Base-by-base conservation (phyloP, 2,113 vertebrate species). In the Craseonycteris thonglongyai region DNA sequence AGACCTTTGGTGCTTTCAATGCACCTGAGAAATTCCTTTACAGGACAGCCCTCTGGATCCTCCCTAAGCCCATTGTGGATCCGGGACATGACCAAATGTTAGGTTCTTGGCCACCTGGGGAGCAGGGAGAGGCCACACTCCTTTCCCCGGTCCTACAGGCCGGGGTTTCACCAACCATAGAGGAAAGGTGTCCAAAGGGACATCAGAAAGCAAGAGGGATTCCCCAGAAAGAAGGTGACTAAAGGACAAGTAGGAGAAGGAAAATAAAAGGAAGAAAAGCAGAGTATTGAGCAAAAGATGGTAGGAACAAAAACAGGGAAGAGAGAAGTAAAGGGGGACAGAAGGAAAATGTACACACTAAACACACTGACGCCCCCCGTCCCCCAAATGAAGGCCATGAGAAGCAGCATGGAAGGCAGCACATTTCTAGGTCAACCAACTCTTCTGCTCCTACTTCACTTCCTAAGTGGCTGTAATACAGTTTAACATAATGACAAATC, bases 401-500 rank as follows among this genome's bases (percentile, higher is more conserved):
- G 38, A 33, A 49, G 83, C 30, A 38, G 38, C 19, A 5, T 0
- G 19, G 2, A 4, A 19, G 26, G 38, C 21, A 2, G 66, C 49
- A 3, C 3, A 2, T 24, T 45, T 56, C 75, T 42, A 10, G 33
- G 65, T 24, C 78, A 7, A 0, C 30, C 42, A n/a, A 19, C n/a
- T 49, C 26, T 33, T 47, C 42, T 24, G 38, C 81, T 35, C 35
- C 0, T 11, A 19, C 38, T 74, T 89, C 51, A 24, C 40, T 72
- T 61, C 42, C 87, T n/a, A 75, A 81, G 69, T 16, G 33, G 35
- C 72, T 22, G 14, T 0, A 71, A 56, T 59, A 68, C 30, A 47
- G 87, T 30, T 85, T 40, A 65, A 72, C 71, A 75, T 8, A 56
- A 71, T 16, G 76, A 85, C 80, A 93, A 92, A 75, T 3, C 21